These are phyloP conservation scores for Cecropterus lyciades DNA, from an alignment of 1,140 invertebrate genomes.

Conservation along the genomic window DNA sequence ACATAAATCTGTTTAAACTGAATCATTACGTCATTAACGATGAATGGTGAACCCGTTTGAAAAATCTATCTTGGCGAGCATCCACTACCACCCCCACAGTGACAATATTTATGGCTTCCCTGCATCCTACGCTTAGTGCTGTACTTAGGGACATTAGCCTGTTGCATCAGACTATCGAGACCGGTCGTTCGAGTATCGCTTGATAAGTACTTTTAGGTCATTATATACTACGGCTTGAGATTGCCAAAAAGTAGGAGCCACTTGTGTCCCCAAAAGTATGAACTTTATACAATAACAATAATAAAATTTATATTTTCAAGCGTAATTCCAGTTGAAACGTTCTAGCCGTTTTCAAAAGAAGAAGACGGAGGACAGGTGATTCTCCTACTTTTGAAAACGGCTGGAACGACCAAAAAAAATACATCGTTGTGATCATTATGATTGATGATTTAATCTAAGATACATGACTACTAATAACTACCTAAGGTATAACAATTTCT, in stretches of 20 bases:
- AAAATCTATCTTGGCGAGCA: conserved; percentile 23
- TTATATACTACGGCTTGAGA: not conserved
- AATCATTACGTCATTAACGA: not conserved
- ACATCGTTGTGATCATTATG: no score
- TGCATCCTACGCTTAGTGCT: conserved; percentile 27
- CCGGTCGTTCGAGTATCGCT: conserved; percentile 24
- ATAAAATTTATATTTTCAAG: no score
- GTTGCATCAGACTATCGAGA: conserved; percentile 20
- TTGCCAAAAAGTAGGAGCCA: not conserved
- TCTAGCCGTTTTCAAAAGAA: no score
- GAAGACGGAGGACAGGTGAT: no score
- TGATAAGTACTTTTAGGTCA: conserved; percentile 12
- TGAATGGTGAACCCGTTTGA: conserved; percentile 17
- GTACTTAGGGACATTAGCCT: conserved; percentile 33
- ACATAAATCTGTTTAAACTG: not conserved
- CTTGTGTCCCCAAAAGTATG: no score
- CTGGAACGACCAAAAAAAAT: no score
- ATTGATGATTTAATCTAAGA: no score
- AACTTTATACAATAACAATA: no score
- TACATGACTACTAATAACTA: no score
- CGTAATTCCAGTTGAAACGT: no score
- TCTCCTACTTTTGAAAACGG: no score
- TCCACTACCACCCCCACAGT: conserved; percentile 26
- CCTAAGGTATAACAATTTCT: no score
- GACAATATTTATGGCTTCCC: conserved; percentile 27